Evolutionary conservation across 1,140 invertebrate species (phyloP), one percentile per base, ranked within the genome.

Genomic region (Polypedilum pembai): DNA sequence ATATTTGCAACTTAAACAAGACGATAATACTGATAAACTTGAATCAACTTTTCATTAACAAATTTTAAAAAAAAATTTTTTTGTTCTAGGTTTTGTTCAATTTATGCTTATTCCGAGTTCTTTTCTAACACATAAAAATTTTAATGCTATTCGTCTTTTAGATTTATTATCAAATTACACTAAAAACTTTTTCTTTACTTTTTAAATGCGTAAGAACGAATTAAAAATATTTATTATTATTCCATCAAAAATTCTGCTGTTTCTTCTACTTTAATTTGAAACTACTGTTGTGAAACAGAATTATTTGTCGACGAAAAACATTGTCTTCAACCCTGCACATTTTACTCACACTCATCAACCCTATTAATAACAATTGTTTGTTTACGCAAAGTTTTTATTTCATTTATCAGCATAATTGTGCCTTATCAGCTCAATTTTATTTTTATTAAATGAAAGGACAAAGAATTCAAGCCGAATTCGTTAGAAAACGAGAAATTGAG

Each of bases 401-500:
- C 1, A 33, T 33, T 33, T 33, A 33, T 33, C 24, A 33, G 24
- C 5, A 33, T 3, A 33, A 33, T 33, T 33, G 24, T 33, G 24
- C 24, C 24, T 33, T 33, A 33, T 33, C 24, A 3, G 24, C 24
- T 7, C 4, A 15, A 17, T 41, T 15, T 7, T 56, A 56, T n/a
- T 56, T 15, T 15, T 1, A 56, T 15, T 45, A n/a, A 56, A 75
- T 73, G 41, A 73, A 63, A 73, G 65, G 8, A n/a, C 41, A 75
- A 73, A 74, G 40, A 74, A 18, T 69, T 18, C 65, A 75, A 74
- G 73, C 41, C 7, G 40, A 73, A 8, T 74, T 73, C 24, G 21
- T 63, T 10, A 24, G 45, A 41, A 41, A 63, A n/a, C 24, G 41
- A 8, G 24, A 41, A 18, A 83, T 73, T 80, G 79, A 75, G 79